Evolutionary conservation across 2,797 vertebrate species (phyloP).

Genomic region (Huso huso): DNA sequence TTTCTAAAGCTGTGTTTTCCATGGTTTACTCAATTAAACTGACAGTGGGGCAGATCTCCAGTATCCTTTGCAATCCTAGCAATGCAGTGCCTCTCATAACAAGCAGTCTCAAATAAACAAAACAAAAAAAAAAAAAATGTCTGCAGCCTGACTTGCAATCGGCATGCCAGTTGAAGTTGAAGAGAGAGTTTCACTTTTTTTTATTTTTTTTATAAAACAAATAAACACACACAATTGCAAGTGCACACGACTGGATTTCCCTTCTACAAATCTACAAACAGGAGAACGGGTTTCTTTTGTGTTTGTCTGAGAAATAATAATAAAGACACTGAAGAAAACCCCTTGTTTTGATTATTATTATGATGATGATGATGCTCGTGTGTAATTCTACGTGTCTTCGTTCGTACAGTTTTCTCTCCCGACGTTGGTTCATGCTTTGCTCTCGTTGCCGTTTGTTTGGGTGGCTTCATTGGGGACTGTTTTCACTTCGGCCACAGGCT

Average conservation of each 20-base stretch:
- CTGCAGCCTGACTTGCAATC: neutral
- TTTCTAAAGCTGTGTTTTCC: slow-evolving; percentile 1
- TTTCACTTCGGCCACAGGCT: slow-evolving; percentile 64
- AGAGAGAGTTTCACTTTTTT: neutral
- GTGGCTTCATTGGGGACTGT: slow-evolving; percentile 78
- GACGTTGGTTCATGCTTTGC: slow-evolving; percentile 80
- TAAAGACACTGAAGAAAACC: slow-evolving; percentile 81
- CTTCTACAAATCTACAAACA: slow-evolving; percentile 58
- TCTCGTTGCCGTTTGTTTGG: slow-evolving; percentile 77
- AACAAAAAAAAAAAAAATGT: too few relatives aligned
- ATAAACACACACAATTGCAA: slow-evolving; percentile 46
- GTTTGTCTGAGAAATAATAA: slow-evolving; percentile 62
- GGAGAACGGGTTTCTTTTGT: slow-evolving; percentile 36
- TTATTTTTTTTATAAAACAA: slow-evolving; percentile 17
- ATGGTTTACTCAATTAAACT: neutral
- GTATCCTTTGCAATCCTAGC: neutral
- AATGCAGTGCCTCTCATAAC: neutral
- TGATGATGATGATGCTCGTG: slow-evolving; percentile 52
- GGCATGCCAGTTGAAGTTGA: neutral
- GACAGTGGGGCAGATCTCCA: neutral
- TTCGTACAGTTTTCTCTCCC: slow-evolving; percentile 44
- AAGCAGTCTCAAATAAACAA: neutral
- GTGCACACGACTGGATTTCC: slow-evolving; percentile 64
- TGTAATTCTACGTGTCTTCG: slow-evolving; percentile 64
- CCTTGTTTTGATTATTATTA: slow-evolving; percentile 49